Conservation (phyloP, 2,113 vertebrate genomes). For the Ceratotherium simum region DNA sequence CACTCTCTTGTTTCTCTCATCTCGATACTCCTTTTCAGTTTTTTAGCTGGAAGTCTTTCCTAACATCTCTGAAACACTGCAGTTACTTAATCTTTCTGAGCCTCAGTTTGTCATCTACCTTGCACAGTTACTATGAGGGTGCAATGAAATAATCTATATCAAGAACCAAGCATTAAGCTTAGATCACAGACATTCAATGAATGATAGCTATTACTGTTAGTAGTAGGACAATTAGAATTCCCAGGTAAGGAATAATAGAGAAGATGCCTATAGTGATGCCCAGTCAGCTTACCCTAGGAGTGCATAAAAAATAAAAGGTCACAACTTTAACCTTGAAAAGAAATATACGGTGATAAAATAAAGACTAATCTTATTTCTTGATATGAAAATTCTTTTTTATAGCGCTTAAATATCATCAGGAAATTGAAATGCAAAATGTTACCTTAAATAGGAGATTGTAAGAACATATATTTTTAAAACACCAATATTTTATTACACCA, state of each 20-base stretch:
- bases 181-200: neutral
- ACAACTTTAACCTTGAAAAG: conserved; percentile 15
- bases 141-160: neutral
- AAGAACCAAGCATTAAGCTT: neutral
- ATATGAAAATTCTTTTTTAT: neutral
- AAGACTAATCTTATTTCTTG: neutral
- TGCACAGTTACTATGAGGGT: neutral
- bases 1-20: neutral
- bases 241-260: neutral
- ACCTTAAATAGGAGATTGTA: neutral
- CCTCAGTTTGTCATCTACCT: neutral
- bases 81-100: neutral
- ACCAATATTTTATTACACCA: neutral
- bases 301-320: neutral
- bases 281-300: neutral
- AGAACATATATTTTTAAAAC: neutral
- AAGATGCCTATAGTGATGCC: neutral
- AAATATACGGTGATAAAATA: conserved; percentile 1
- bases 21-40: neutral
- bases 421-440: conserved; percentile 12
- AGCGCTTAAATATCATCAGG: neutral
- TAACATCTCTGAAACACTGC: neutral
- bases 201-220: neutral
- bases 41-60: neutral
- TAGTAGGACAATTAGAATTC: neutral